phyloP scores from a whole-genome alignment of 2,888 invertebrate genomes.

The Pachycephus smyrnensis region DNA sequence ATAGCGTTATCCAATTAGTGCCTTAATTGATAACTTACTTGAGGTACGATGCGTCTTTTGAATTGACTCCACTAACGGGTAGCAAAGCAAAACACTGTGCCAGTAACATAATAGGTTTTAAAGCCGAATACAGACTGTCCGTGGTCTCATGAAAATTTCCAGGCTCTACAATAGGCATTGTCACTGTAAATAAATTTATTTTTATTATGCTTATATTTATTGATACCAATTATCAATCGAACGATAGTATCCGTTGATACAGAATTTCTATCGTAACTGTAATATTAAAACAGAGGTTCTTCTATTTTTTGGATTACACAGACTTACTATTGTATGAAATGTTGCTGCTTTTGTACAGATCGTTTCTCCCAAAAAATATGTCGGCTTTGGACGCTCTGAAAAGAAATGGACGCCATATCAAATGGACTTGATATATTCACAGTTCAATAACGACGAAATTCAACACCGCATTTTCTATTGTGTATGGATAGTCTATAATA shows the following conservation, averaged over 20 bases:
- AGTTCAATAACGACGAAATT: not conserved
- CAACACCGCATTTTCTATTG: not conserved
- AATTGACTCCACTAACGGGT: constrained; percentile 68
- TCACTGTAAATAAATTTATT: constrained; percentile 34
- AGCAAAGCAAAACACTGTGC: constrained; percentile 70
- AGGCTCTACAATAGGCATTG: constrained; percentile 33
- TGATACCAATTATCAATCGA: not conserved
- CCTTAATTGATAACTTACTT: constrained; percentile 50
- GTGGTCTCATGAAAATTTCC: constrained; percentile 43
- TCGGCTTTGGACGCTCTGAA: constrained; percentile 38
- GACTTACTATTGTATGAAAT: constrained; percentile 41
- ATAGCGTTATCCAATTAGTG: not conserved
- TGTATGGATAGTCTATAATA: too few species aligned
- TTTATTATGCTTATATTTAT: not conserved
- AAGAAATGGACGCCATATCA: constrained; percentile 1
- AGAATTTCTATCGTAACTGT: not conserved
- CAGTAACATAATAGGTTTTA: constrained; percentile 69
- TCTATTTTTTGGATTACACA: not conserved
- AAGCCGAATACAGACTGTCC: constrained; percentile 68
- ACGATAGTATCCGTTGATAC: not conserved
- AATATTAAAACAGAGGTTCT: not conserved
- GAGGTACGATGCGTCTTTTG: constrained; percentile 63
- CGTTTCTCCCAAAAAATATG: constrained; percentile 31
- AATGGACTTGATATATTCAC: not conserved
- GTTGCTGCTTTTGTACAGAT: constrained; percentile 31